Evolutionary conservation across 2,888 invertebrate genomes (phyloP).

Genomic region (Zaprionus lineosus): DNA sequence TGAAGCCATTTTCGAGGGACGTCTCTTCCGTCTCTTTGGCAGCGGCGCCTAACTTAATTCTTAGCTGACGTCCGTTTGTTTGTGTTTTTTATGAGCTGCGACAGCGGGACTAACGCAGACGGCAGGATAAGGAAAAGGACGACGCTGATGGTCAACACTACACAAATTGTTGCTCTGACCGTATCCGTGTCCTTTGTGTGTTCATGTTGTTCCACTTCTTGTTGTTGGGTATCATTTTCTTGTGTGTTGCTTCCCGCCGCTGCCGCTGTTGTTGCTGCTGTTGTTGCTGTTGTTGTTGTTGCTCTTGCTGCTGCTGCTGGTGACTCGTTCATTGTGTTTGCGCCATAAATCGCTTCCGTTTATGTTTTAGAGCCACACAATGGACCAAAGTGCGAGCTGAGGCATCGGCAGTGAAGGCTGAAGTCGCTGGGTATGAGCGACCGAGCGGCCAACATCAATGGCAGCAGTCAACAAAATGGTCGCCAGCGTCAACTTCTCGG

Average conservation of each 20-base stretch:
- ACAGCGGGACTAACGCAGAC: slow-evolving; percentile 18
- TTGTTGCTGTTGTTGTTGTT: slow-evolving; percentile 13
- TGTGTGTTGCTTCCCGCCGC: slow-evolving; percentile 29
- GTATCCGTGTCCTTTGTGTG: slow-evolving; percentile 56
- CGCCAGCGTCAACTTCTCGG: slow-evolving; percentile 13
- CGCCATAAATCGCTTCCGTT: slow-evolving; percentile 77
- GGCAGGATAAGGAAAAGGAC: neutral
- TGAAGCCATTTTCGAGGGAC: neutral
- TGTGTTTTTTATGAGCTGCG: slow-evolving; percentile 71
- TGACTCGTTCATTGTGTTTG: slow-evolving; percentile 74
- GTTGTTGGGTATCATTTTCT: slow-evolving; percentile 45
- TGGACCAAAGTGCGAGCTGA: slow-evolving; percentile 50
- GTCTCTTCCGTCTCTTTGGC: neutral
- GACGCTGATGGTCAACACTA: slow-evolving; percentile 69
- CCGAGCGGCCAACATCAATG: slow-evolving; percentile 25
- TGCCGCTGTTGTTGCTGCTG: slow-evolving; percentile 44
- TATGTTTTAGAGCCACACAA: slow-evolving; percentile 75
- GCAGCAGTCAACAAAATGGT: slow-evolving; percentile 55
- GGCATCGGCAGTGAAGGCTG: slow-evolving; percentile 1
- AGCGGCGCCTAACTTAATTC: slow-evolving; percentile 35
- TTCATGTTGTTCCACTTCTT: slow-evolving; percentile 20
- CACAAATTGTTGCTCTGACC: slow-evolving; percentile 72
- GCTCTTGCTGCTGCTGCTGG: slow-evolving; percentile 36
- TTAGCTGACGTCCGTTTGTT: slow-evolving; percentile 59
- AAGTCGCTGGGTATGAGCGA: slow-evolving; percentile 3